These are phyloP conservation scores for Fulmarus glacialis DNA, from an alignment of 2,113 vertebrate species.

Conservation along the genomic window DNA sequence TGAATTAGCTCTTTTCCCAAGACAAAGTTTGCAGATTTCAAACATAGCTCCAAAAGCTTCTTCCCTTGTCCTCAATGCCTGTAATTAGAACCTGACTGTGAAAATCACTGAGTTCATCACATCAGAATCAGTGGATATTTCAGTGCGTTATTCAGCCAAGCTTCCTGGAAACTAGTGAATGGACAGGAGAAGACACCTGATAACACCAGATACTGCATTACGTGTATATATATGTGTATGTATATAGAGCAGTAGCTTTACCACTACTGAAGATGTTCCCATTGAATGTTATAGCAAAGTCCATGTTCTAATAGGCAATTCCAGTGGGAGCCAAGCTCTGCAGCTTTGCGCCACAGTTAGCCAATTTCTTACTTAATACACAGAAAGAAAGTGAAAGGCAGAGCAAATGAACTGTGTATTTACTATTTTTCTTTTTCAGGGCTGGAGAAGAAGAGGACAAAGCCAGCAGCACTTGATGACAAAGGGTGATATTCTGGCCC, in stretches of 20 bases:
- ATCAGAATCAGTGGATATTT: not conserved
- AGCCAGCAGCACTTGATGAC: not conserved
- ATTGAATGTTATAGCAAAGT: not conserved
- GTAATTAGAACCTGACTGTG: not conserved
- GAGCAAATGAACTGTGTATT: not conserved
- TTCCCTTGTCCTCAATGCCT: not conserved
- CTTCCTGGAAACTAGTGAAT: not conserved
- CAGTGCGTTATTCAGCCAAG: not conserved
- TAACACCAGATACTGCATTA: not conserved
- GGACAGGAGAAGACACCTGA: not conserved
- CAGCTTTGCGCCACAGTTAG: slow-evolving; percentile 20
- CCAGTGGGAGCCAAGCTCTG: not conserved
- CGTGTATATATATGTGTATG: no score
- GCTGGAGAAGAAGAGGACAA: not conserved
- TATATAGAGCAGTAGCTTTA: not conserved
- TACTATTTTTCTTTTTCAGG: slow-evolving; percentile 32
- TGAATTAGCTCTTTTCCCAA: not conserved
- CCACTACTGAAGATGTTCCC: not conserved
- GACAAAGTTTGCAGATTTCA: not conserved
- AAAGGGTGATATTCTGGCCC: not conserved
- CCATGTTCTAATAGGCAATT: not conserved
- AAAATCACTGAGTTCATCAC: not conserved
- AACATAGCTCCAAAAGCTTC: slow-evolving; percentile 7
- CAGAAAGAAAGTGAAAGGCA: slow-evolving; percentile 38
- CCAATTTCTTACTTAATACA: slow-evolving; percentile 18